Conservation (phyloP, 2,888 invertebrate genomes). For the Odiellus spinosus region DNA sequence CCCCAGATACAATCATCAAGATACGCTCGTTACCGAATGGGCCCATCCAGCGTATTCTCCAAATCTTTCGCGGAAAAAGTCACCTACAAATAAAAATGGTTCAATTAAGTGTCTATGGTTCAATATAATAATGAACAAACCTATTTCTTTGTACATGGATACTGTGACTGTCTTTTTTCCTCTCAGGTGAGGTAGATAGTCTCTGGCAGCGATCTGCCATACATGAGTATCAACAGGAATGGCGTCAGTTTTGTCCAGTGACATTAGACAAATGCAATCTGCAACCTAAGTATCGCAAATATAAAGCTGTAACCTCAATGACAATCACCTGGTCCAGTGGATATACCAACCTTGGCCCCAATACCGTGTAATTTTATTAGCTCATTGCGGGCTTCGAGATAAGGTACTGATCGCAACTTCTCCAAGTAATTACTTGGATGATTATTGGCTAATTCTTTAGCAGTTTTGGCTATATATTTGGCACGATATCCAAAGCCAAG, state of each 20-base stretch:
- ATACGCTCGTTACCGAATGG: conserved; percentile 65
- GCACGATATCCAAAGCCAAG: conserved; percentile 51
- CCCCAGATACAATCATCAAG: neutral
- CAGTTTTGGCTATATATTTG: conserved; percentile 62
- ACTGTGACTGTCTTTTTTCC: conserved; percentile 61
- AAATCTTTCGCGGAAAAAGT: conserved; percentile 59
- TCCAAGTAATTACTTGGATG: conserved; percentile 53
- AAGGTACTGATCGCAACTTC: conserved; percentile 46
- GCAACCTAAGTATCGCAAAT: conserved; percentile 49
- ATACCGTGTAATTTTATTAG: conserved; percentile 70
- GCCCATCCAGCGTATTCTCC: conserved; percentile 88
- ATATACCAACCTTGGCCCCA: conserved; percentile 60
- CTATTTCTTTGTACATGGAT: conserved; percentile 70
- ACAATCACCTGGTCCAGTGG: too few relatives aligned
- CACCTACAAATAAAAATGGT: conserved; percentile 28
- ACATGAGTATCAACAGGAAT: conserved; percentile 95
- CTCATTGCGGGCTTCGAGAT: conserved; percentile 51
- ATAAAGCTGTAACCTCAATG: too few relatives aligned
- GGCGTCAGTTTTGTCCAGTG: conserved; percentile 66
- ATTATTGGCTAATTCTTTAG: conserved; percentile 46
- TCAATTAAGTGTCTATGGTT: neutral
- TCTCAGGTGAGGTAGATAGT: conserved; percentile 59
- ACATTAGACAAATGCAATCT: conserved; percentile 95
- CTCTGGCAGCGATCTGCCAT: conserved; percentile 65
- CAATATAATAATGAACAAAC: conserved; percentile 26